Evolutionary conservation across 2,888 invertebrate species (phyloP).

Genomic region (Ormyrus thymus): DNA sequence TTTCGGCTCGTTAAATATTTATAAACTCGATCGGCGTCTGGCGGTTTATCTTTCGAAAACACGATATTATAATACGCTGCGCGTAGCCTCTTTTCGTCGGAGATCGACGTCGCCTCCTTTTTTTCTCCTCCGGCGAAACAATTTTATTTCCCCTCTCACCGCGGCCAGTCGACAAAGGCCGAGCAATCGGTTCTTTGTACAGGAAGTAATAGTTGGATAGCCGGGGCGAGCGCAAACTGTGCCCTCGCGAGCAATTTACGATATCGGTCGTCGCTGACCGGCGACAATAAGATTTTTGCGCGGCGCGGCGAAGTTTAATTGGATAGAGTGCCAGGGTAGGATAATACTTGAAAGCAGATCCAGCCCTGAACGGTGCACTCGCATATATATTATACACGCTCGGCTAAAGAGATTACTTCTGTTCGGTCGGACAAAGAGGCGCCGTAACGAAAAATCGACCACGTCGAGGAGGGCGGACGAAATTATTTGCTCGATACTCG

Average conservation of each 20-base stretch:
- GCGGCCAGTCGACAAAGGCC: not conserved
- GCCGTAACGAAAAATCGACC: slow-evolving; percentile 1
- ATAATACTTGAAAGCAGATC: slow-evolving; percentile 17
- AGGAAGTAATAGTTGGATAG: not conserved
- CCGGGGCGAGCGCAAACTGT: not conserved
- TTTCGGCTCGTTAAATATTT: slow-evolving; percentile 41
- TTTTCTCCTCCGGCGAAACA: no score
- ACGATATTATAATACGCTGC: not conserved
- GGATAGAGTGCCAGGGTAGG: not conserved
- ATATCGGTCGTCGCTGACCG: not conserved
- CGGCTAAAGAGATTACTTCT: slow-evolving; percentile 18
- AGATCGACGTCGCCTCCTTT: no score
- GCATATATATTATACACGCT: no score
- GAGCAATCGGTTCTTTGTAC: not conserved
- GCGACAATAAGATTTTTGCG: slow-evolving; percentile 11
- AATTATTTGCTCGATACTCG: slow-evolving; percentile 4
- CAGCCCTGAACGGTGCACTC: not conserved
- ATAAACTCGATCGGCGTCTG: slow-evolving; percentile 39
- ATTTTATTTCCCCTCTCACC: no score
- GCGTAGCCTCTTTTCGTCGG: no score
- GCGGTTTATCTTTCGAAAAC: slow-evolving; percentile 18
- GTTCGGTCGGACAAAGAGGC: slow-evolving; percentile 19
- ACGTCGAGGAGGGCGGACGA: not conserved
- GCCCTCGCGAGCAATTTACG: slow-evolving; percentile 9
- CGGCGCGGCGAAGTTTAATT: slow-evolving; percentile 29